Conservation (phyloP, 2,888 invertebrate genomes). For the Helobdella robusta region DNA sequence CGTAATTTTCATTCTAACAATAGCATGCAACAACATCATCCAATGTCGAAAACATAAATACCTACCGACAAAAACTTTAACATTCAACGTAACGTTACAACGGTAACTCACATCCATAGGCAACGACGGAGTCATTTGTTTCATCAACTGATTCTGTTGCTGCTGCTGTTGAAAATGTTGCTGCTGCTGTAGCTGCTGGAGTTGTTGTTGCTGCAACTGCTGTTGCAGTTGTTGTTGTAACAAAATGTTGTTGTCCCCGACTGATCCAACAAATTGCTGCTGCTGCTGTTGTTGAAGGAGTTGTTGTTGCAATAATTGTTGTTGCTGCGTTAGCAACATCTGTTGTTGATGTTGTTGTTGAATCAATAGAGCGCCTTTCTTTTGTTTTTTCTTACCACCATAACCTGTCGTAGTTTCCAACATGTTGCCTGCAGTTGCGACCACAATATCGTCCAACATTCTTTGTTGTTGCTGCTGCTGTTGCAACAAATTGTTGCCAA, state of each 20-base stretch:
- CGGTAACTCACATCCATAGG: no score
- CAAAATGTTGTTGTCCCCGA: no score
- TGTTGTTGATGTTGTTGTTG: background rate
- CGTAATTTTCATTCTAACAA: no score
- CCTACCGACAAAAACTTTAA: no score
- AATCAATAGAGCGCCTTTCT: background rate
- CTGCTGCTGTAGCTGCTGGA: background rate
- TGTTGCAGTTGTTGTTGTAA: no score
- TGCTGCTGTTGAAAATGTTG: conserved; percentile 19
- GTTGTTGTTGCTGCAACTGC: background rate
- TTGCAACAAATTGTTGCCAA: conserved; percentile 32
- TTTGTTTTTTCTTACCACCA: conserved; percentile 24
- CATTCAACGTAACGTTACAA: no score
- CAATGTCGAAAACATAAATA: no score
- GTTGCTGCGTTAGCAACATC: conserved; percentile 8
- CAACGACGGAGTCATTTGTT: no score
- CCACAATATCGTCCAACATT: background rate
- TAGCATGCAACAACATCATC: no score
- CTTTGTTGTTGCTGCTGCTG: background rate
- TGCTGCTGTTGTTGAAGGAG: conserved; percentile 46
- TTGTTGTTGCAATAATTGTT: conserved; percentile 42
- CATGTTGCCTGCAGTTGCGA: background rate
- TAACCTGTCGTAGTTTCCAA: background rate
- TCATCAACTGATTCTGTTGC: no score
- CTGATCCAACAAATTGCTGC: conserved; percentile 49